These are phyloP conservation scores for Drosophila colorata DNA, from an alignment of 2,888 invertebrate species.

Conservation along the genomic window DNA sequence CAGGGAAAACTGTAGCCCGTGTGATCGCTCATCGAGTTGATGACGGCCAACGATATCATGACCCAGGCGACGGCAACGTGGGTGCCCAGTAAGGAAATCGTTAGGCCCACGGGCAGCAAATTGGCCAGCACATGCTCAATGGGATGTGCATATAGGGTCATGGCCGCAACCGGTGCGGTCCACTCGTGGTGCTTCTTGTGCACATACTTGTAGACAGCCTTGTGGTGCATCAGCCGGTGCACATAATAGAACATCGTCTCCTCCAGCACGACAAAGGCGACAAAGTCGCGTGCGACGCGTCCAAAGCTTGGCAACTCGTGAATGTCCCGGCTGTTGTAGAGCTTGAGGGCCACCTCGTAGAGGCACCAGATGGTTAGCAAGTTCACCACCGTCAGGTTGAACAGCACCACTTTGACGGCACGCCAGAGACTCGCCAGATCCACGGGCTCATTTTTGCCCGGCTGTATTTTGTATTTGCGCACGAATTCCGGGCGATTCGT, in stretches of 20 bases:
- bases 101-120: conserved; percentile 90
- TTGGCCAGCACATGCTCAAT: conserved; percentile 91
- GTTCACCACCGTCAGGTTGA: conserved; percentile 90
- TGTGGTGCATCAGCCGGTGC: conserved; percentile 91
- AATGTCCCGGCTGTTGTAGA: conserved; percentile 85
- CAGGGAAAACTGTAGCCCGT: conserved; percentile 94
- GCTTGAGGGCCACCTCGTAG: conserved; percentile 33
- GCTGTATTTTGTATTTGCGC: conserved; percentile 92
- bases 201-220: conserved; percentile 90
- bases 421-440: conserved; percentile 87
- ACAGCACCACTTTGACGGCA: conserved; percentile 89
- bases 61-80: conserved; percentile 90
- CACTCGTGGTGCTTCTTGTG: conserved; percentile 95
- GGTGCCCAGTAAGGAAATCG: conserved; percentile 89
- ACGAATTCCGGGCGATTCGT: conserved; percentile 89
- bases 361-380: conserved; percentile 86
- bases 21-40: conserved; percentile 92
- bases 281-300: conserved; percentile 89
- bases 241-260: conserved; percentile 94
- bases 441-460: conserved; percentile 91
- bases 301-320: conserved; percentile 90
- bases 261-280: conserved; percentile 89
- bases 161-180: conserved; percentile 93
- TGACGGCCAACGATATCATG: conserved; percentile 90
- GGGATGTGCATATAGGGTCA: conserved; percentile 92